phyloP scores from a whole-genome alignment of 2,888 invertebrate genomes.

The Tenodera sinensis region DNA sequence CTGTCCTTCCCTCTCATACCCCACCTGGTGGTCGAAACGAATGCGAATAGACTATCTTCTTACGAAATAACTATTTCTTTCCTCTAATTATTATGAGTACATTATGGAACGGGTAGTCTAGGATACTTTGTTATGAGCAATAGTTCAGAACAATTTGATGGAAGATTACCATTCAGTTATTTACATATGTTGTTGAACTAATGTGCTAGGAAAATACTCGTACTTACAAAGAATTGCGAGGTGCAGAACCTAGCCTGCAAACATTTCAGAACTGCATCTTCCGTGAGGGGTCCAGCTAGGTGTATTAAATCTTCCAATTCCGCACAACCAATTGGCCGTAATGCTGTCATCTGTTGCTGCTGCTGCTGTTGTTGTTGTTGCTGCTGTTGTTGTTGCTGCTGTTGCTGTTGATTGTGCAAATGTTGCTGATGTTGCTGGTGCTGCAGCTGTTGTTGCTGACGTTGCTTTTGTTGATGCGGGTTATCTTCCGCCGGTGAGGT shows the following conservation, averaged over 20 bases:
- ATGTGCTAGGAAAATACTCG: background rate
- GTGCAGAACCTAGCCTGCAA: slow-evolving; percentile 85
- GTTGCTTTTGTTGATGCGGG: slow-evolving; percentile 35
- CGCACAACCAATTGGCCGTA: slow-evolving; percentile 25
- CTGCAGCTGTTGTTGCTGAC: background rate
- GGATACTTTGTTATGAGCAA: too few species aligned
- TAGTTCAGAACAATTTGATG: too few species aligned
- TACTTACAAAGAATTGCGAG: slow-evolving; percentile 83
- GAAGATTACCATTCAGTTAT: too few species aligned
- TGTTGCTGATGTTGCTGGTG: background rate
- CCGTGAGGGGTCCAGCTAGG: slow-evolving; percentile 86
- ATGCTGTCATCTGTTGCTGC: slow-evolving; percentile 36
- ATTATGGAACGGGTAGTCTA: too few species aligned
- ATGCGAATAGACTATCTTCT: too few species aligned
- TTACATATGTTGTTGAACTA: too few species aligned
- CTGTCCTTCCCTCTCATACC: too few species aligned
- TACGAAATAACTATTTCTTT: too few species aligned
- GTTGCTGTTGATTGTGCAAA: slow-evolving; percentile 1
- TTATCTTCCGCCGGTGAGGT: slow-evolving; percentile 29
- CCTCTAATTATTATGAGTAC: too few species aligned
- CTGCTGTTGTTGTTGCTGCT: background rate
- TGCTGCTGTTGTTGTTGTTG: slow-evolving; percentile 32
- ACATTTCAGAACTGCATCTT: slow-evolving; percentile 89
- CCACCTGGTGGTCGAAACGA: too few species aligned
- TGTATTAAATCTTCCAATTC: slow-evolving; percentile 83